Base-by-base conservation (phyloP, 2,888 invertebrate genomes). In the Clunio marinus region DNA sequence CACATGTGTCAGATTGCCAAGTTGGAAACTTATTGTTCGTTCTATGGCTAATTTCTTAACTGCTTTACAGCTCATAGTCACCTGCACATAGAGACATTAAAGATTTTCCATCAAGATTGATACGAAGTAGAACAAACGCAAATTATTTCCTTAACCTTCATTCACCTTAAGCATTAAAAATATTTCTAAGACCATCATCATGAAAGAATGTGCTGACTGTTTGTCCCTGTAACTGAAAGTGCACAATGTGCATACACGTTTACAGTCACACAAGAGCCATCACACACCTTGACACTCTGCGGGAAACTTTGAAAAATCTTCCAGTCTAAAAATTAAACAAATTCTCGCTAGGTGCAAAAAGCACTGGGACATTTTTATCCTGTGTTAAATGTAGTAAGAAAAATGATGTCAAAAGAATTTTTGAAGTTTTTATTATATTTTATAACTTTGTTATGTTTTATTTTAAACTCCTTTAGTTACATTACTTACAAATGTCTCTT, bases 261-360 rank as follows among this genome's bases (percentile, higher is more conserved):
- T 17, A 51, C 22, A 22, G n/a, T n/a, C n/a, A n/a, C n/a, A n/a
- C n/a, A n/a, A n/a, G n/a, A n/a, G n/a, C 51, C 51, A 51, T 17
- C 51, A 17, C 3, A 46, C 63, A 63, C 63, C 63, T 63, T 63
- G 63, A 63, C 63, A 45, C 59, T n/a, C 63, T 46, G 63, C 63
- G 46, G 25, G 63, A 63, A 2, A 10, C 10, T 10, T 51, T 22
- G 8, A 22, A 20, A 17, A 17, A 41, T 41, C 41, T 41, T 41
- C 51, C n/a, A n/a, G n/a, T n/a, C n/a, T n/a, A n/a, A n/a, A n/a
- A n/a, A 51, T 20, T 8, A 22, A 51, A 51, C 2, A 8, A 51
- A 17, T 45, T 63, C 63, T 46, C 25, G 63, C 63, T 63, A 46
- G 17, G 63, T 45, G 59, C 63, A 63, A 63, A 63, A 45, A 35